These are phyloP conservation scores for Sylvicapra grimmia DNA, from an alignment of 2,113 vertebrate genomes.

Conservation along the genomic window DNA sequence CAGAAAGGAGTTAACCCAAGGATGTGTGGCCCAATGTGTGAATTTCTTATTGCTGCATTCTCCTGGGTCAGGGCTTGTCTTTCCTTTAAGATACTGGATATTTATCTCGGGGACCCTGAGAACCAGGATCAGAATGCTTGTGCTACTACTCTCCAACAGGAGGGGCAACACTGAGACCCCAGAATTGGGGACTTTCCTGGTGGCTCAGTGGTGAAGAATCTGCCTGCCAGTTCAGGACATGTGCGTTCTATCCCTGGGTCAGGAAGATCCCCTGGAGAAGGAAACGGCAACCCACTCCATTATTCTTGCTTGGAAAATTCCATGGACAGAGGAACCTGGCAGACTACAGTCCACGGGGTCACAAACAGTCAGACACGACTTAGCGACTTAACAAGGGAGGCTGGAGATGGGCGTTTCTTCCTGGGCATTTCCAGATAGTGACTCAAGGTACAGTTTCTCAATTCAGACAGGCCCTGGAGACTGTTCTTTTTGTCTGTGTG, in stretches of 20 bases:
- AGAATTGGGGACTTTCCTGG: neutral
- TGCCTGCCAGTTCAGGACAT: neutral
- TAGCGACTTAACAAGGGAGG: neutral
- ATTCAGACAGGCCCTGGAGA: neutral
- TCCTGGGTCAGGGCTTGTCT: neutral
- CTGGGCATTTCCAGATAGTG: neutral
- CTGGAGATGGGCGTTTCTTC: neutral
- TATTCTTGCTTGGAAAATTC: neutral
- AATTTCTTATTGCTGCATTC: neutral
- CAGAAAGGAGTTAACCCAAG: neutral
- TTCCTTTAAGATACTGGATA: neutral
- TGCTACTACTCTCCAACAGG: neutral
- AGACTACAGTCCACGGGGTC: neutral
- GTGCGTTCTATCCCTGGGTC: neutral
- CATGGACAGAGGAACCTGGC: neutral
- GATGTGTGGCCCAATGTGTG: neutral
- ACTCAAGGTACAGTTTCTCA: neutral
- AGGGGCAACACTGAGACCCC: neutral
- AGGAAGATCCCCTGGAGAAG: neutral
- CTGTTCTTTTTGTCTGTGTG: neutral
- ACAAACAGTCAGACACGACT: neutral
- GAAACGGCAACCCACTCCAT: neutral
- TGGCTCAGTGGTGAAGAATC: neutral
- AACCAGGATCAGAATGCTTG: neutral
- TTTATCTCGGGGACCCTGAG: neutral